Evolutionary conservation across 2,888 invertebrate species (phyloP).

Genomic region (Phasia obesa): DNA sequence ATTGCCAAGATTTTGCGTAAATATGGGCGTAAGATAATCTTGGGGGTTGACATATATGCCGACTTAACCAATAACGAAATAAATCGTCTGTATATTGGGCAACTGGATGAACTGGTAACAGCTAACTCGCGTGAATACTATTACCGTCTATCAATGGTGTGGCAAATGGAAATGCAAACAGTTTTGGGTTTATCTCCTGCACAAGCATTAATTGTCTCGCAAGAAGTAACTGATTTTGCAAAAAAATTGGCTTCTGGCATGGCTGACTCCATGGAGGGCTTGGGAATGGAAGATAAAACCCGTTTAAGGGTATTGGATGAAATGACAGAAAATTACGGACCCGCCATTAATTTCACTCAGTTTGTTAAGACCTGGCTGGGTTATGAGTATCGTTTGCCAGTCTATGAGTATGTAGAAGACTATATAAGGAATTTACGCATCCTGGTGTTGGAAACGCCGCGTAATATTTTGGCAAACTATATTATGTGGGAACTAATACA

Average conservation of each 20-base stretch:
- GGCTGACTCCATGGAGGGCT: slow-evolving; percentile 70
- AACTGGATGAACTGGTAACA: slow-evolving; percentile 72
- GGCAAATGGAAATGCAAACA: slow-evolving; percentile 70
- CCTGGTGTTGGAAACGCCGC: slow-evolving; percentile 74
- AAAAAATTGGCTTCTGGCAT: slow-evolving; percentile 72
- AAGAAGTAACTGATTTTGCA: slow-evolving; percentile 74
- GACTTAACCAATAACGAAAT: slow-evolving; percentile 75
- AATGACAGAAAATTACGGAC: slow-evolving; percentile 75
- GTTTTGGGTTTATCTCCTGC: slow-evolving; percentile 74
- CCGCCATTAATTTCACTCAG: slow-evolving; percentile 75
- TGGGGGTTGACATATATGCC: slow-evolving; percentile 75
- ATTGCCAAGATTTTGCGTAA: slow-evolving; percentile 75
- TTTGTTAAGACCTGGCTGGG: slow-evolving; percentile 77
- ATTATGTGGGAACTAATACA: slow-evolving; percentile 76
- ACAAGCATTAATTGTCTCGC: slow-evolving; percentile 72
- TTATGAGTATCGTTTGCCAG: slow-evolving; percentile 76
- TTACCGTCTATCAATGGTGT: slow-evolving; percentile 45
- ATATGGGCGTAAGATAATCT: slow-evolving; percentile 76
- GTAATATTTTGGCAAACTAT: slow-evolving; percentile 77
- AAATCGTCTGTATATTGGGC: slow-evolving; percentile 77
- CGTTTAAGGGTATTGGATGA: slow-evolving; percentile 73
- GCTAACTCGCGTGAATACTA: slow-evolving; percentile 59
- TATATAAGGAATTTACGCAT: slow-evolving; percentile 76
- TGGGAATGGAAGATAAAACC: slow-evolving; percentile 73
- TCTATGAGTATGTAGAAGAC: slow-evolving; percentile 76